Evolutionary conservation across 2,797 vertebrate genomes (phyloP).

Genomic region (Crocidura indochinensis): DNA sequence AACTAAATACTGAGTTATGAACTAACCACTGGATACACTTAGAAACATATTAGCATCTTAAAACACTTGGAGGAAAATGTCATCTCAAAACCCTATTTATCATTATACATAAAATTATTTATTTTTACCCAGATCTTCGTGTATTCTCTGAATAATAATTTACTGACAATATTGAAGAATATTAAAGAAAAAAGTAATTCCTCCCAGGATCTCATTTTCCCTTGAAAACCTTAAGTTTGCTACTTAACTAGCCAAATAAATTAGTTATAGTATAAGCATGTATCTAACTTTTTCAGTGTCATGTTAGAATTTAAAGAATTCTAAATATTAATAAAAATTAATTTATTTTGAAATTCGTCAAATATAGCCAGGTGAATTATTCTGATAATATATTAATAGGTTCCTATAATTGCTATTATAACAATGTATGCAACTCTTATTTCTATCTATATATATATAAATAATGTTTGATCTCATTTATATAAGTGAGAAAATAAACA

Average conservation of each 20-base stretch:
- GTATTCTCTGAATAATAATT: conserved; percentile 32
- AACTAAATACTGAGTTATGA: conserved; percentile 28
- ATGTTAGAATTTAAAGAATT: not conserved
- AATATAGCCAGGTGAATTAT: conserved; percentile 7
- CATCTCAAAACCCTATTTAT: not conserved
- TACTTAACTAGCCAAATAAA: conserved; percentile 46
- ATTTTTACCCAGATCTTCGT: not conserved
- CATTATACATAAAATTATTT: not conserved
- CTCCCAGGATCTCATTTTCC: not conserved
- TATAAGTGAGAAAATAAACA: not conserved
- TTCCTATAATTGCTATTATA: not conserved
- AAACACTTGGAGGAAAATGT: not conserved
- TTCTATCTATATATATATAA: not conserved
- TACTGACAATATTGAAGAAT: not conserved
- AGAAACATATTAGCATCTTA: not conserved
- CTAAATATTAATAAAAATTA: conserved; percentile 38
- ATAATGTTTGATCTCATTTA: conserved; percentile 2
- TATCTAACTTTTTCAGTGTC: not conserved
- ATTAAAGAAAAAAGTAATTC: conserved; percentile 8
- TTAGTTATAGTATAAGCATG: not conserved
- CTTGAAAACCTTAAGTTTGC: not conserved
- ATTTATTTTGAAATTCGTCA: conserved; percentile 24
- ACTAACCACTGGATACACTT: not conserved
- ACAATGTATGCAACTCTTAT: not conserved
- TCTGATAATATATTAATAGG: conserved; percentile 13